Evolutionary conservation across 2,797 vertebrate species (phyloP), one percentile per base, ranked within the genome.

Genomic region (Sus cebifrons): DNA sequence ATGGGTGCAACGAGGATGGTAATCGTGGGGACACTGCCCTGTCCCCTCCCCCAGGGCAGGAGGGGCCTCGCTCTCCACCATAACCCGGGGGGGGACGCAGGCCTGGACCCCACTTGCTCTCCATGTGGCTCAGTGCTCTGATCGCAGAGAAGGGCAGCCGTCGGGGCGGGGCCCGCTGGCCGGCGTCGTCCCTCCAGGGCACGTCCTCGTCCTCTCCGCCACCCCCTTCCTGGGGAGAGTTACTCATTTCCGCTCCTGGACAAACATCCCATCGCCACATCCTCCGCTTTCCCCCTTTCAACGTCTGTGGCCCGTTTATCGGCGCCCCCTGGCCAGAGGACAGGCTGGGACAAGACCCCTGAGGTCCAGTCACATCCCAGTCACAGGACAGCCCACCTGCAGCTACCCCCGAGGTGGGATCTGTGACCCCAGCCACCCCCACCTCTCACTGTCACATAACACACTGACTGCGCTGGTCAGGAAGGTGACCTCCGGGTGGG

Each of bases 161-260:
- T 0, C 12, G 1, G 18, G 56, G 84, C 29, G 5, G 20, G 82
- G 65, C 17, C 44, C 3, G 1, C 64, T 54, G 92, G 90, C 67
- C 7, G 0, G 40, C 5, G 0, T 44, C 3, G 21, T 0, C 67
- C 27, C 56, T 52, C 14, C 29, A 12, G 86, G 52, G 32, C 13
- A 12, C 86, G 70, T 32, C 85, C 96, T 84, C 13, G 71, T 67
- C 62, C 32, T 58, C 95, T 77, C 86, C 64, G 85, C 49, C 49
- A 3, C 74, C 83, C 96, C 97, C 94, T 92, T 98, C 98, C 98
- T 91, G 97, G 52, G 79, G 82, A 89, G 94, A 94, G 81, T 97
- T 68, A 96, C 86, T 97, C 97, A 97, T 62, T 98, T 98, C 98
- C 98, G 95, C 40, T 3, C 84, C 87, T 94, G 97, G 96, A 96